These are phyloP conservation scores for Yponomeuta cagnagella DNA, from an alignment of 2,888 invertebrate genomes.

Conservation along the genomic window DNA sequence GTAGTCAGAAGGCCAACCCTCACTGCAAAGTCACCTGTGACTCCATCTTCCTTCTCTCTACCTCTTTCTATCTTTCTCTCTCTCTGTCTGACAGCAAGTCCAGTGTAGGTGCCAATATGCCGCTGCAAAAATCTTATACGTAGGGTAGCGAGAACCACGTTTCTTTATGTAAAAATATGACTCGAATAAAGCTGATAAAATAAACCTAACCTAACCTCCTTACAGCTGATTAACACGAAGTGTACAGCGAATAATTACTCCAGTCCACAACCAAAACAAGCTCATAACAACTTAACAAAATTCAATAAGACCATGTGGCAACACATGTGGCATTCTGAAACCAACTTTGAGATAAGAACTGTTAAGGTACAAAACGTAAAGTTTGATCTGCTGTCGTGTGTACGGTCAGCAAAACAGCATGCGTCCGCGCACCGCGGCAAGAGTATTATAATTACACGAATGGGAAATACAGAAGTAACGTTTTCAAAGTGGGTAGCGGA, in stretches of 20 bases:
- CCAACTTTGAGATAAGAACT: too few species aligned
- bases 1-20: too few species aligned
- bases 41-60: too few species aligned
- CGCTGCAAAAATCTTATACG: too few species aligned
- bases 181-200: too few species aligned
- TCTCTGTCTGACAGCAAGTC: too few species aligned
- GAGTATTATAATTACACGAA: slow-evolving; percentile 15
- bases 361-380: background rate
- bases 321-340: background rate
- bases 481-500: too few species aligned
- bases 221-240: background rate
- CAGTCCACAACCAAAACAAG: background rate
- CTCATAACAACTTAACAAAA: background rate
- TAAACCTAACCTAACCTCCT: background rate
- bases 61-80: too few species aligned
- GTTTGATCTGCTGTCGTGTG: background rate
- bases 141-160: too few species aligned
- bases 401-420: slow-evolving; percentile 6
- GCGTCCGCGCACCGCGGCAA: slow-evolving; percentile 15
- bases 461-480: background rate
- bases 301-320: background rate
- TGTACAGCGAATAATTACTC: background rate
- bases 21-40: too few species aligned
- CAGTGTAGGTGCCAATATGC: too few species aligned
- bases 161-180: too few species aligned